Evolutionary conservation across 2,888 invertebrate genomes (phyloP), one percentile per base, ranked within the genome.

Genomic region (Bellardia bayeri): DNA sequence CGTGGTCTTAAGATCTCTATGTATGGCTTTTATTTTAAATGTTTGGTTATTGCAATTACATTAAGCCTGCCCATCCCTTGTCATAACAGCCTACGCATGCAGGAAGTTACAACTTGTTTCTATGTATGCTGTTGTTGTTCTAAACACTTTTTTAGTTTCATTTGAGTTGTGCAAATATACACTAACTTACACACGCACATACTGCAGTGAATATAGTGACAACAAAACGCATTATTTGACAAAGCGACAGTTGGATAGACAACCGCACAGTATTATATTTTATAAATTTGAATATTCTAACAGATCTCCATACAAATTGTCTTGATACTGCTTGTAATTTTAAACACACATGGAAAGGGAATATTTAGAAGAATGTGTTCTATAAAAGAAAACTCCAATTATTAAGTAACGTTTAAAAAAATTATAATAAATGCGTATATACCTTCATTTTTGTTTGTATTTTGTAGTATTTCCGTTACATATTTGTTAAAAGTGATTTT

Each of bases 81-180:
- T 89, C 88, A 88, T 85, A 79, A 86, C 86, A 89, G 42, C 89
- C 89, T 89, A 89, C 89, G 89, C 89, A 89, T 88, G 87, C 89
- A 89, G 89, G 89, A 89, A 89, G 88, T 89, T 85, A 87, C 87
- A 87, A 87, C 79, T 85, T 87, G 69, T 87, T 79, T 37, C 45
- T 71, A 56, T 64, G 69, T 64, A 69, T 81, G 16, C 30, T 63
- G 45, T 75, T 63, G 45, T 75, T 85, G 68, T 87, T 75, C 76
- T 54, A 61, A 74, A 61, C 66, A 74, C 51, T 64, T 76, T 71
- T 51, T 69, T 75, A 37, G 23, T 68, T 80, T 56, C 45, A 13
- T 72, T 69, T 56, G 11, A 80, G 23, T 37, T 56, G 49, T 56
- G 49, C 79, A 85, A 37, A 69, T 66, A 61, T 42, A 30, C 69